Conservation (phyloP, 1,140 invertebrate species). For the Glomeris maerens region DNA sequence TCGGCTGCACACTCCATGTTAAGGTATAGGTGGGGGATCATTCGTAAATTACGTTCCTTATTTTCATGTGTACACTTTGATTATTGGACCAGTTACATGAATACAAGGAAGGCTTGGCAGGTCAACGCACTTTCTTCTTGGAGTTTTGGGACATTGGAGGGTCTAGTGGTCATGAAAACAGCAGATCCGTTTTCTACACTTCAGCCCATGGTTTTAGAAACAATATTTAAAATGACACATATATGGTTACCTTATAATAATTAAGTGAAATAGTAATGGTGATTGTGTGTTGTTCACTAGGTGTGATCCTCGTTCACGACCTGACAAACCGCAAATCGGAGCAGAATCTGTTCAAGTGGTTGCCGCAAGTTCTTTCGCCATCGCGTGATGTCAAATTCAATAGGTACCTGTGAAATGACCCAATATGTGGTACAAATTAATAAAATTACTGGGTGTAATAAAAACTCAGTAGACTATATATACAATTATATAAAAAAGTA, state of each 20-base stretch:
- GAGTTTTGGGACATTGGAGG: constrained; percentile 95
- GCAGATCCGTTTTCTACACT: constrained; percentile 81
- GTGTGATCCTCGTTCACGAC: constrained; percentile 88
- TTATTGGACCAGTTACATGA: constrained; percentile 52
- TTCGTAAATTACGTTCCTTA: neutral
- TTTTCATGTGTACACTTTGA: constrained; percentile 4
- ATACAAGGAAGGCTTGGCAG: constrained; percentile 81
- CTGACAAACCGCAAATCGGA: constrained; percentile 91
- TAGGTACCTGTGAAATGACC: no score
- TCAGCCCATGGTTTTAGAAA: constrained; percentile 63
- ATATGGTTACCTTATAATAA: constrained; percentile 9
- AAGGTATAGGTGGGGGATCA: constrained; percentile 40
- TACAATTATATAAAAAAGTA: no score
- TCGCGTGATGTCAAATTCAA: no score
- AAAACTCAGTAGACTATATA: no score
- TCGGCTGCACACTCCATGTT: constrained; percentile 88
- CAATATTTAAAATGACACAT: neutral
- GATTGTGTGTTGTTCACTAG: constrained; percentile 32
- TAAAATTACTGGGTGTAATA: no score
- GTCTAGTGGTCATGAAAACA: constrained; percentile 77
- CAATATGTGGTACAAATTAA: no score
- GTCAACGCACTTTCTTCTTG: constrained; percentile 78
- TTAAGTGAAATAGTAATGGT: constrained; percentile 10
- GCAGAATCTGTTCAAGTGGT: constrained; percentile 81
- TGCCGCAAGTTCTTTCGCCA: constrained; percentile 78